phyloP scores from a whole-genome alignment of 2,113 vertebrate genomes.

The Haemorhous mexicanus region DNA sequence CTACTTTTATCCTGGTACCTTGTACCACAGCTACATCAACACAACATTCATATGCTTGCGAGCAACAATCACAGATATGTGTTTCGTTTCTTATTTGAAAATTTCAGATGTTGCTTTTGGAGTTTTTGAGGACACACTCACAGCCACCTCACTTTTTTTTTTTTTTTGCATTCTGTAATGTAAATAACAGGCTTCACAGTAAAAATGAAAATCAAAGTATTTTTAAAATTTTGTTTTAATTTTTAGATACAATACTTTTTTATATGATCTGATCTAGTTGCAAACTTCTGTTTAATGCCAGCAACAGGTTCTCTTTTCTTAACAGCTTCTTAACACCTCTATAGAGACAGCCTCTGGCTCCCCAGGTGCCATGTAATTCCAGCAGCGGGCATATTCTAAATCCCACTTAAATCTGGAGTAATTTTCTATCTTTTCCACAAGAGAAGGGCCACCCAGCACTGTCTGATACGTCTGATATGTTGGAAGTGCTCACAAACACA shows the following conservation, averaged over 20 bases:
- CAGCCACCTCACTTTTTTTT: accelerated
- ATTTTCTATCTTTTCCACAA: background rate
- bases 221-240: background rate
- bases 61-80: background rate
- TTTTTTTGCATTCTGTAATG: too few species aligned
- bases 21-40: background rate
- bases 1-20: background rate
- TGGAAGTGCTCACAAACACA: background rate
- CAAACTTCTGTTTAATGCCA: background rate
- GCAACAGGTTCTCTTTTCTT: background rate
- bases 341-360: background rate
- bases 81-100: background rate
- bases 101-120: background rate
- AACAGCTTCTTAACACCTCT: background rate
- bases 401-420: background rate
- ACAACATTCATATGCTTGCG: background rate
- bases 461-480: background rate
- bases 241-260: background rate
- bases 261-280: background rate
- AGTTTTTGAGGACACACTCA: background rate
- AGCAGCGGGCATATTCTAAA: background rate
- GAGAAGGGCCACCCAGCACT: background rate
- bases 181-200: background rate
- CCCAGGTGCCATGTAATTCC: background rate
- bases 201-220: background rate